phyloP scores from a whole-genome alignment of 2,797 vertebrate species.

The Percopsis omiscomaycus region DNA sequence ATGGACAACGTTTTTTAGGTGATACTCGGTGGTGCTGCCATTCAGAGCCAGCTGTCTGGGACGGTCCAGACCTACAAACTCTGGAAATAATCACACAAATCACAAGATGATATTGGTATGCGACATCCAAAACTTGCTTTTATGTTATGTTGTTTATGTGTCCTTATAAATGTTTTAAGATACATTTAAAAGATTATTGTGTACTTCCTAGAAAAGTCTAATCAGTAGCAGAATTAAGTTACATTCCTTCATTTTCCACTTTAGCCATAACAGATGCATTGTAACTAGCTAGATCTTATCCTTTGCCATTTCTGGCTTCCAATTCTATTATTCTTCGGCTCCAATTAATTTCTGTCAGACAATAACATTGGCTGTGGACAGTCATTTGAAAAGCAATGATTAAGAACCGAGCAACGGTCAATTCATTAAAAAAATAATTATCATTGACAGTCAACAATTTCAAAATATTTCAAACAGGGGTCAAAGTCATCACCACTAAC shows the following conservation, averaged over 20 bases:
- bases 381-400: constrained; percentile 1
- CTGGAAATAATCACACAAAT: constrained; percentile 53
- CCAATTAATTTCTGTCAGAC: background rate
- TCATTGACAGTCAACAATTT: background rate
- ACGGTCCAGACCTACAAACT: constrained; percentile 82
- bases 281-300: background rate
- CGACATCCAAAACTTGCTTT: background rate
- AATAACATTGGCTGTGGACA: constrained; percentile 2
- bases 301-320: background rate
- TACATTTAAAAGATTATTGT: no score
- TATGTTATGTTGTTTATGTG: no score
- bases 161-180: no score
- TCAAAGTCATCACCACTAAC: no score
- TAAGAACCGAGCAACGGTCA: background rate
- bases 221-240: no score
- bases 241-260: no score
- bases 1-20: constrained; percentile 78
- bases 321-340: background rate
- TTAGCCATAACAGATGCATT: background rate
- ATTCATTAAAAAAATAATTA: background rate
- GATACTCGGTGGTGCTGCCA: constrained; percentile 74
- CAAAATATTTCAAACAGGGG: no score
- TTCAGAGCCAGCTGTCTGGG: constrained; percentile 83
- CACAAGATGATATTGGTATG: no score
- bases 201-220: no score